phyloP scores from a whole-genome alignment of 92 coral and sea anemone genomes.

The Porites lobata region DNA sequence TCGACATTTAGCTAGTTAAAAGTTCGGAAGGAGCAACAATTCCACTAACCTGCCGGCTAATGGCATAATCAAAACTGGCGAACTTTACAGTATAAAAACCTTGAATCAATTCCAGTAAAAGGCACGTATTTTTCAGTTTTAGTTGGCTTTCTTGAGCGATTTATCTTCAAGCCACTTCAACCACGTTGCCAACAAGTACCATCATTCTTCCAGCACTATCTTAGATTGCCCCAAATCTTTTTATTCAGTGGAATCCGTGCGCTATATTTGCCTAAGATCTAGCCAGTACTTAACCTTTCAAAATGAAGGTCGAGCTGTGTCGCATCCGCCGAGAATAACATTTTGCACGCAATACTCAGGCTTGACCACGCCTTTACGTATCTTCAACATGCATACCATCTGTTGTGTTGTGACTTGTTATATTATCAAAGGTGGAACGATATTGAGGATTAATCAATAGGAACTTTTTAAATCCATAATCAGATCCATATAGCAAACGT shows the following conservation, averaged over 20 bases:
- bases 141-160: background rate
- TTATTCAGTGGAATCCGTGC: slow-evolving; percentile 15
- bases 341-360: slow-evolving; percentile 5
- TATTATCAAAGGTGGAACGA: no score
- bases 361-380: background rate
- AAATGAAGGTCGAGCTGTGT: slow-evolving; percentile 7
- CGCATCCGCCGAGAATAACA: background rate
- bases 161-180: background rate
- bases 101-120: no score
- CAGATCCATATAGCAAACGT: background rate
- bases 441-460: no score
- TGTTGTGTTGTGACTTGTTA: no score
- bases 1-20: background rate
- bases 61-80: background rate
- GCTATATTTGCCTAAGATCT: background rate
- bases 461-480: no score
- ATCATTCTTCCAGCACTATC: background rate
- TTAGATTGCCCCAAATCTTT: background rate
- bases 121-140: background rate
- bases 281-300: slow-evolving; percentile 28
- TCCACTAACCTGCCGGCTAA: background rate
- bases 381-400: background rate
- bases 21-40: no score
- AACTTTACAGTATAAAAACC: no score
- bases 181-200: no score